Evolutionary conservation across 2,113 vertebrate species (phyloP).

Genomic region (Delphinus delphis): DNA sequence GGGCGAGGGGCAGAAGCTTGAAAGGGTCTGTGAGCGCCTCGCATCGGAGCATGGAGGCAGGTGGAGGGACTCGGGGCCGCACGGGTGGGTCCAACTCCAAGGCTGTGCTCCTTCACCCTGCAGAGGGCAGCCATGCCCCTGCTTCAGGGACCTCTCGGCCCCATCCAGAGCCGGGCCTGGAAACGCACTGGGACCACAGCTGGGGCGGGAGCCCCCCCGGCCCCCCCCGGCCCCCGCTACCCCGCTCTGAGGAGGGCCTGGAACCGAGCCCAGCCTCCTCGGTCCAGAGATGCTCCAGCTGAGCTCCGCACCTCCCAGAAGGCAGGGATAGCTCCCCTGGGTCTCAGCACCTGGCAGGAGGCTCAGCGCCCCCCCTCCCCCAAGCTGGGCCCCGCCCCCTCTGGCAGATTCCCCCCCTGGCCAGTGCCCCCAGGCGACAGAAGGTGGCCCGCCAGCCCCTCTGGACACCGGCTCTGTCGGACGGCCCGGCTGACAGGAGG

Average conservation of each 20-base stretch:
- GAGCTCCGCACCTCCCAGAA: background rate
- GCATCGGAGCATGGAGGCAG: accelerated
- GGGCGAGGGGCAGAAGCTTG: background rate
- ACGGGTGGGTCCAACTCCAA: background rate
- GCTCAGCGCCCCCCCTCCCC: background rate
- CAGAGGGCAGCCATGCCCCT: background rate
- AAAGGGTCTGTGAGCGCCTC: background rate
- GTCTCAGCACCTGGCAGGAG: accelerated
- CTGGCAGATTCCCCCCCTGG: background rate
- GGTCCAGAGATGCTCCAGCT: background rate
- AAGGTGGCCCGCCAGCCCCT: background rate
- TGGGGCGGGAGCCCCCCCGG: too few species aligned
- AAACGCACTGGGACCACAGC: background rate
- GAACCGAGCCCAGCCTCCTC: too few species aligned
- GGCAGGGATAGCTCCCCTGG: background rate
- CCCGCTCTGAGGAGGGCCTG: background rate
- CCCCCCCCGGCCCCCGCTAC: too few species aligned
- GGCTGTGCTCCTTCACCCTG: background rate
- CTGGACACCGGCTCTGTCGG: background rate
- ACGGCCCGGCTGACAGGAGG: background rate
- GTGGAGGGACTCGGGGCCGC: background rate
- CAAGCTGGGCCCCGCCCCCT: background rate
- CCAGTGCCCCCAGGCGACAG: background rate
- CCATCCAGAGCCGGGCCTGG: background rate
- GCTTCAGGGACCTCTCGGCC: background rate